These are phyloP conservation scores for Apodemus agrarius DNA, from an alignment of 2,797 vertebrate species.

Conservation along the genomic window DNA sequence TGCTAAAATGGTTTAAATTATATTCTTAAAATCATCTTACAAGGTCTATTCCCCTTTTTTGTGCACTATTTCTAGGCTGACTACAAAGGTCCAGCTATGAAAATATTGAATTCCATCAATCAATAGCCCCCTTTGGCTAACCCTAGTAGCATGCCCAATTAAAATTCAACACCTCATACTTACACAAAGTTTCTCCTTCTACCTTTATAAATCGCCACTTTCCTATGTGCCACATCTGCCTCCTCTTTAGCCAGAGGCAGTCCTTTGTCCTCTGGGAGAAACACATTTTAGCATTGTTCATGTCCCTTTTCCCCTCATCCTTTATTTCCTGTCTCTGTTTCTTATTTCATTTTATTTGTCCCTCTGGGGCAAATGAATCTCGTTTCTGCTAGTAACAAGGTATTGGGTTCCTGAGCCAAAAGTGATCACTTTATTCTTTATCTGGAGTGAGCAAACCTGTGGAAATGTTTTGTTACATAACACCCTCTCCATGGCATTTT, in stretches of 20 bases:
- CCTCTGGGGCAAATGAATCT: background rate
- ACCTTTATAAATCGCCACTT: background rate
- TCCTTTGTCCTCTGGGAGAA: background rate
- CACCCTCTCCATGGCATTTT: accelerated
- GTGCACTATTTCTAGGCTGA: background rate
- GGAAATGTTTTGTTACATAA: no score
- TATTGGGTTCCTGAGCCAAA: background rate
- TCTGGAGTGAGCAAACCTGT: background rate
- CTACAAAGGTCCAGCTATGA: background rate
- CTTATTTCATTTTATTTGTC: background rate
- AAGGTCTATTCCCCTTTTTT: background rate
- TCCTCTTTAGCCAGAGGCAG: background rate
- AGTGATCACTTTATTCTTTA: background rate
- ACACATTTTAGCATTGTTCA: no score
- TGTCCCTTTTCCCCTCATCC: background rate
- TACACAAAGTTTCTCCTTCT: background rate
- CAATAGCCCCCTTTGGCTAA: background rate
- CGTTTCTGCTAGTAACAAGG: background rate
- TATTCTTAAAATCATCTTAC: background rate
- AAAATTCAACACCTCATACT: background rate
- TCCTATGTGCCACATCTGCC: background rate
- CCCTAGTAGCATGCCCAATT: background rate
- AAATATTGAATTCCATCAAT: background rate
- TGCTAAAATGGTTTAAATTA: background rate
- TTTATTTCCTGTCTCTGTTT: background rate